Base-by-base conservation (phyloP, 2,888 invertebrate species). In the Uropetala carovei region DNA sequence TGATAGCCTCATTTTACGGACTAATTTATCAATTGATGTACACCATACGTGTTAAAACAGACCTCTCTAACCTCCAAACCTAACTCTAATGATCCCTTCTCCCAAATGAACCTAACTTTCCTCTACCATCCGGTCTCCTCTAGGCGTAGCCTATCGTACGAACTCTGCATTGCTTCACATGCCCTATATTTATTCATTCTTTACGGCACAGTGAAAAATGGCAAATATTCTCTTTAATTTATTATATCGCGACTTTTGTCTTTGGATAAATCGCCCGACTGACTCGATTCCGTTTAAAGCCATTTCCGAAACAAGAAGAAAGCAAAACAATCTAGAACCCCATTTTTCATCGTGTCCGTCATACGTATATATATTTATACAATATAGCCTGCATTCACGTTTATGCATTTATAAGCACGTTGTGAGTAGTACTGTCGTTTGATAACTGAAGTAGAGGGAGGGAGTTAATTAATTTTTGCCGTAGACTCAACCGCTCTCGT, bases 281-380 rank as follows among this genome's bases (percentile, higher is more conserved):
- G 43, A 3, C 43, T 43, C 43, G 43, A 43, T 43, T 43, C 43
- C 43, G 3, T 1, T 43, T 43, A 43, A 43, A 43, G 43, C 43
- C 5, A 30, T 13, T 43, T 18, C 14, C 11, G 14, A 82, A 13
- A 13, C n/a, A 11, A 14, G 30, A n/a, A 43, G 13, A 30, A 43
- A 22, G 27, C 7, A 13, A n/a, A 1, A 0, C 27, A 14, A 59
- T 85, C 8, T 5, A 16, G 30, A 13, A 30, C 8, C 18, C 22
- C 86, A 86, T 86, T 86, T 86, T 86, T 86, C 86, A 60, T 60
- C 59, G 86, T 86, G 86, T 16, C 60, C 30, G 86, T 68, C 68
- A 68, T 68, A n/a, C 16, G 7, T 68, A n/a, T n/a, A 43, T 11
- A 83, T n/a, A 83, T 57, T 83, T 30, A 57, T n/a, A n/a, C 13